These are phyloP conservation scores for Lepidocyrtinus sp. DNA, from an alignment of 2,888 invertebrate genomes.

Conservation along the genomic window DNA sequence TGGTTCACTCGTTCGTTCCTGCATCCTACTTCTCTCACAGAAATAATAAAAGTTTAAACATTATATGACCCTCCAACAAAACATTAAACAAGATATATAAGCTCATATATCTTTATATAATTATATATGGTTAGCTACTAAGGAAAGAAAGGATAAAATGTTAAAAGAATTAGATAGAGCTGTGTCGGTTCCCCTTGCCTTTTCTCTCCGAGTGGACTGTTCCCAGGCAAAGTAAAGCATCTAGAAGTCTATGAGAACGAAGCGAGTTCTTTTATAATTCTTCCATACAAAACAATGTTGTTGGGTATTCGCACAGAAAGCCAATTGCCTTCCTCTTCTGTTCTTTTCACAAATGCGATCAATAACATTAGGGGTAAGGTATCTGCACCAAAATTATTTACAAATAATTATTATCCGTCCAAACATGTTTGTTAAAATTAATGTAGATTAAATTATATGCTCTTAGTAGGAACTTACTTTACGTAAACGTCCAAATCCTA, in stretches of 20 bases:
- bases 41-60: constrained; percentile 1
- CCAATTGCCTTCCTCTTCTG: constrained; percentile 45
- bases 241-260: constrained; percentile 36
- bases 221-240: constrained; percentile 41
- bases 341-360: constrained; percentile 50
- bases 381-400: not conserved
- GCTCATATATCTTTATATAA: constrained; percentile 11
- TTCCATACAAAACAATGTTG: constrained; percentile 5
- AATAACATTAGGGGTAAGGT: constrained; percentile 46
- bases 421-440: not conserved
- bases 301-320: constrained; percentile 19
- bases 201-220: constrained; percentile 48
- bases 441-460: no score
- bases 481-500: not conserved
- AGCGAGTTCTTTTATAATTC: constrained; percentile 23
- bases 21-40: not conserved
- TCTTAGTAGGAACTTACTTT: no score
- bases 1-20: no score
- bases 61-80: constrained; percentile 10
- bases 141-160: constrained; percentile 41
- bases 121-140: no score
- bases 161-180: constrained; percentile 12
- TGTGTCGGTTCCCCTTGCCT: constrained; percentile 40
- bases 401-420: not conserved
- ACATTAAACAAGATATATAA: constrained; percentile 12